Base-by-base conservation (phyloP, 1,140 invertebrate species). In the Papilio machaon region DNA sequence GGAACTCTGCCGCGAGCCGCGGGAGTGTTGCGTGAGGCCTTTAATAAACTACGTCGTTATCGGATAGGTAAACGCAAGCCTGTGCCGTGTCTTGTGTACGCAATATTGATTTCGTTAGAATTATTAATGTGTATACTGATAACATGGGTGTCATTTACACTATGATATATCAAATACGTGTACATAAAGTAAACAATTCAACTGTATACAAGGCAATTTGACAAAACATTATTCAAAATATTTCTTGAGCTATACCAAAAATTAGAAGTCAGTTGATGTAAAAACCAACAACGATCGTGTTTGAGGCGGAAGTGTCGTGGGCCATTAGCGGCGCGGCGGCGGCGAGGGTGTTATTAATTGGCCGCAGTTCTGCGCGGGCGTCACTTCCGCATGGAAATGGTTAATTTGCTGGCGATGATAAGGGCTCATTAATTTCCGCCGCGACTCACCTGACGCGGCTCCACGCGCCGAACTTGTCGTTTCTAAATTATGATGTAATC, bases 341-440 rank as follows among this genome's bases (percentile, higher is more conserved):
- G 80, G 43, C 43, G 78, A 77, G 47, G 47, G 43, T 17, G 78
- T 87, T 87, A 88, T 89, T 88, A 89, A 87, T 86, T 86, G 86
- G 80, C 82, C 82, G 70, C 81, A 78, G 84, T 81, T 80, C 60
- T 74, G 83, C 82, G 84, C 80, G 83, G 80, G 82, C 82, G 83
- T 80, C 83, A 85, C 84, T 87, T 89, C 88, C 86, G 84, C 81
- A 49, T 84, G 85, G 88, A 87, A 88, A 83, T 83, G 85, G 88
- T 88, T 90, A 87, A 88, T 88, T 87, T 83, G 80, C 82, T 85
- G 80, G 85, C 83, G 81, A 80, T 80, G 88, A 88, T 90, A 90
- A 88, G 85, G 85, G 78, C 84, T 85, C 84, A 83, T 86, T 88
- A 90, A 90, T 90, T 87, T 90, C 87, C 88, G 87, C 80, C 83